phyloP scores from a whole-genome alignment of 1,140 invertebrate species.

The Procambarus clarkii region DNA sequence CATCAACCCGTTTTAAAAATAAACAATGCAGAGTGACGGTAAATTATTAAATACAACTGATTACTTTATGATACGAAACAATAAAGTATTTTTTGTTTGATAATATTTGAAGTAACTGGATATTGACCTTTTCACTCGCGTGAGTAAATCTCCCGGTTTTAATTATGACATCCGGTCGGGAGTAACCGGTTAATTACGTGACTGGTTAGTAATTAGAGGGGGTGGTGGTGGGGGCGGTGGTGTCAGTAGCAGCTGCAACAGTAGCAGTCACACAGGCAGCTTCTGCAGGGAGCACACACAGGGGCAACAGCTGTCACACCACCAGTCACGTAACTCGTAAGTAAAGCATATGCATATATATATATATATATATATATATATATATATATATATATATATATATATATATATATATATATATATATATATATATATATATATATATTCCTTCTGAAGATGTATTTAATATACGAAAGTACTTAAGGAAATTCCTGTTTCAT shows the following conservation, averaged over 20 bases:
- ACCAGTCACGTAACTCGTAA: background rate
- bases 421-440: background rate
- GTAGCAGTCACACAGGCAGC: background rate
- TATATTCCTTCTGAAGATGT: no score
- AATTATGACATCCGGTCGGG: background rate
- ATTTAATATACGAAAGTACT: no score
- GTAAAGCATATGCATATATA: background rate
- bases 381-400: slow-evolving; percentile 26
- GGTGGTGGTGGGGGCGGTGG: no score
- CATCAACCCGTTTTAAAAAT: no score
- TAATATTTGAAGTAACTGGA: no score
- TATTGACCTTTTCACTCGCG: background rate
- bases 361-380: slow-evolving; percentile 29
- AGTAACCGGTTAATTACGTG: background rate
- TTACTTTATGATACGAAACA: no score
- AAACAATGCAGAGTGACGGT: no score
- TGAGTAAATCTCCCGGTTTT: background rate
- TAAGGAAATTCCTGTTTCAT: no score
- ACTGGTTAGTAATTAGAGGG: background rate
- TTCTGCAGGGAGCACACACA: background rate
- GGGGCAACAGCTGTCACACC: background rate
- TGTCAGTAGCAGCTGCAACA: background rate
- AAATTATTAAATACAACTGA: no score
- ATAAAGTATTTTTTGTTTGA: no score
- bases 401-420: background rate